These are phyloP conservation scores for Hypotaenidia okinawae DNA, from an alignment of 2,797 vertebrate species.

Conservation along the genomic window DNA sequence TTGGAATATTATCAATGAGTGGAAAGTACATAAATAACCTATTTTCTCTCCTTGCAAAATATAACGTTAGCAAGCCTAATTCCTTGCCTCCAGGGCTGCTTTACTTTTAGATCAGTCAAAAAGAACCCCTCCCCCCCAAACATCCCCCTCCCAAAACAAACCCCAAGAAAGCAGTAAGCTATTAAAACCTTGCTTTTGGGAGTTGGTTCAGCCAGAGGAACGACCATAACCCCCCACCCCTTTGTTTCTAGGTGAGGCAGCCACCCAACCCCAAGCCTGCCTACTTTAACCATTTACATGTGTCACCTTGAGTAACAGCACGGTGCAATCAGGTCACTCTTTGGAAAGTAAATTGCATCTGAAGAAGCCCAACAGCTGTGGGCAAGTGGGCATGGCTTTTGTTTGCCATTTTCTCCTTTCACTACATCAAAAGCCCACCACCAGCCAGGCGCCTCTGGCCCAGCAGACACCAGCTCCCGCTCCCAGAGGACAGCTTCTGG, in stretches of 20 bases:
- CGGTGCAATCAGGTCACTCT: not conserved
- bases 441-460: rapidly evolving
- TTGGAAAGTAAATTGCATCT: not conserved
- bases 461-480: not conserved
- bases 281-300: not conserved
- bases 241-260: not conserved
- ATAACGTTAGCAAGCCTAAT: not conserved
- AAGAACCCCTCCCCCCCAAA: too few species aligned
- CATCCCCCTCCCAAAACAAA: too few species aligned
- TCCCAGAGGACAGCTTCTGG: not conserved
- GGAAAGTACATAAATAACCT: constrained; percentile 7
- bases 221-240: not conserved
- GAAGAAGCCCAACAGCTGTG: not conserved
- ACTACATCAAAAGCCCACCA: not conserved
- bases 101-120: not conserved
- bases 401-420: not conserved
- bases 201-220: not conserved
- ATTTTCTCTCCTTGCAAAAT: constrained; percentile 15
- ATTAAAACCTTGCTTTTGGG: not conserved
- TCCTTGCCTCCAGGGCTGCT: not conserved
- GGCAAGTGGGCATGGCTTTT: not conserved
- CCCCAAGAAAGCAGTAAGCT: not conserved
- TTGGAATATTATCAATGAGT: not conserved
- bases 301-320: not conserved
- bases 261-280: not conserved